Evolutionary conservation across 1,140 invertebrate species (phyloP).

Genomic region (Caenorhabditis latens): DNA sequence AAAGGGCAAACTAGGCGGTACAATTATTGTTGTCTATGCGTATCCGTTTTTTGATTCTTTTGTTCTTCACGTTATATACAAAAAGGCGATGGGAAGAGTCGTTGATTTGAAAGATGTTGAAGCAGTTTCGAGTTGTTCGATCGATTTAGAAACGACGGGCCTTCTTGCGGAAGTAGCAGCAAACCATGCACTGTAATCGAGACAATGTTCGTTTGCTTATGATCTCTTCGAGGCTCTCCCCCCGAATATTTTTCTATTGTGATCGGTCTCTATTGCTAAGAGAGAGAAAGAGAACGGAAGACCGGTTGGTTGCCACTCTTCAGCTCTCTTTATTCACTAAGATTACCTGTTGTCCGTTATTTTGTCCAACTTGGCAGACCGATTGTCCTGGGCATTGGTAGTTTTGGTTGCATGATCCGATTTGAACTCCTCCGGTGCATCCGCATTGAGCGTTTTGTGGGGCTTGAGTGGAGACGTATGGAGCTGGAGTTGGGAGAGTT

Average conservation of each 20-base stretch:
- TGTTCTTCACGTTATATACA: conserved; percentile 51
- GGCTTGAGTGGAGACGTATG: conserved; percentile 65
- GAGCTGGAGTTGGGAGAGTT: conserved; percentile 68
- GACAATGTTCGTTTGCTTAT: conserved; percentile 46
- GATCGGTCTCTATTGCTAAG: conserved; percentile 31
- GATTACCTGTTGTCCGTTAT: conserved; percentile 62
- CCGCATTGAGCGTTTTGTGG: conserved; percentile 65
- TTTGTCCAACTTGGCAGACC: conserved; percentile 73
- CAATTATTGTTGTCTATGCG: conserved; percentile 54
- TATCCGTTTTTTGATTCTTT: conserved; percentile 29
- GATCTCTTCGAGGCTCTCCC: conserved; percentile 30
- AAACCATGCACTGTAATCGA: conserved; percentile 69
- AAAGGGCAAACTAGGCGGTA: conserved; percentile 48
- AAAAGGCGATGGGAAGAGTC: conserved; percentile 38
- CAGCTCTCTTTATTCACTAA: conserved; percentile 5
- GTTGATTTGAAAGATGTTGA: neutral
- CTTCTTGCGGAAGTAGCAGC: conserved; percentile 73
- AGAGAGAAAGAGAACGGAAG: neutral
- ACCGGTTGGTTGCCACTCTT: conserved; percentile 16
- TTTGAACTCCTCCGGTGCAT: conserved; percentile 75
- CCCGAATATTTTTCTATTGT: conserved; percentile 32
- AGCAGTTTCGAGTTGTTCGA: conserved; percentile 4
- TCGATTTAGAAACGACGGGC: conserved; percentile 55
- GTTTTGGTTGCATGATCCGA: conserved; percentile 74
- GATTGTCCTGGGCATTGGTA: conserved; percentile 76